These are phyloP conservation scores for Ursus arctos DNA, from an alignment of 2,113 vertebrate genomes.

Conservation along the genomic window DNA sequence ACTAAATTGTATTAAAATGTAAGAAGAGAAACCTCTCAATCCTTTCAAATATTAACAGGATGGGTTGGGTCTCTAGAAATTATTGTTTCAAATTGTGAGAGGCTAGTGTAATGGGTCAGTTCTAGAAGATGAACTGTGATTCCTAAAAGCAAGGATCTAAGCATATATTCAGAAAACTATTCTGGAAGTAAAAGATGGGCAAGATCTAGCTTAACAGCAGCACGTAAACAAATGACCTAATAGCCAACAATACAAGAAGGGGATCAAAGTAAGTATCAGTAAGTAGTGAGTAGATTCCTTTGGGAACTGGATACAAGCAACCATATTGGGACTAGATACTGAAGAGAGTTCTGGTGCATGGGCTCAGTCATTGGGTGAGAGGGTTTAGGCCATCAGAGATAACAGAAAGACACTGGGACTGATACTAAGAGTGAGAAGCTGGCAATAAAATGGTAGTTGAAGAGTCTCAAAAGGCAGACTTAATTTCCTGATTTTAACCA, in stretches of 20 bases:
- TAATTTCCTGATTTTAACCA: constrained; percentile 31
- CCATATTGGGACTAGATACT: neutral
- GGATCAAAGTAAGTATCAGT: neutral
- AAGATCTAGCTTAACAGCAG: neutral
- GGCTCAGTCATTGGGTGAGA: neutral
- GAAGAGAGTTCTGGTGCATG: neutral
- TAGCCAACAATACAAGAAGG: neutral
- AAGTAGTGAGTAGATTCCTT: constrained; percentile 7
- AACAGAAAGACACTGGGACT: neutral
- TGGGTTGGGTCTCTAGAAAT: neutral
- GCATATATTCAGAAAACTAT: neutral
- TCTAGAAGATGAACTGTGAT: neutral
- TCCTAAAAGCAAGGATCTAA: neutral
- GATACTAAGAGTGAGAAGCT: neutral
- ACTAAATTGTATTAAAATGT: constrained; percentile 3
- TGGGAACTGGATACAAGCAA: neutral
- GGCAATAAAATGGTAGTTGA: neutral
- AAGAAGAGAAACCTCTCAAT: neutral
- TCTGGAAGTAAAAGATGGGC: neutral
- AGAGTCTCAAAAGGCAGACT: neutral
- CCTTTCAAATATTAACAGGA: neutral
- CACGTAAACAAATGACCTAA: neutral
- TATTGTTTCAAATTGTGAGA: constrained; percentile 15
- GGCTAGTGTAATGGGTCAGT: neutral
- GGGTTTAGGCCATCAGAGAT: neutral